These are phyloP conservation scores for Platichthys stellatus DNA, from an alignment of 2,113 vertebrate species.

Conservation along the genomic window DNA sequence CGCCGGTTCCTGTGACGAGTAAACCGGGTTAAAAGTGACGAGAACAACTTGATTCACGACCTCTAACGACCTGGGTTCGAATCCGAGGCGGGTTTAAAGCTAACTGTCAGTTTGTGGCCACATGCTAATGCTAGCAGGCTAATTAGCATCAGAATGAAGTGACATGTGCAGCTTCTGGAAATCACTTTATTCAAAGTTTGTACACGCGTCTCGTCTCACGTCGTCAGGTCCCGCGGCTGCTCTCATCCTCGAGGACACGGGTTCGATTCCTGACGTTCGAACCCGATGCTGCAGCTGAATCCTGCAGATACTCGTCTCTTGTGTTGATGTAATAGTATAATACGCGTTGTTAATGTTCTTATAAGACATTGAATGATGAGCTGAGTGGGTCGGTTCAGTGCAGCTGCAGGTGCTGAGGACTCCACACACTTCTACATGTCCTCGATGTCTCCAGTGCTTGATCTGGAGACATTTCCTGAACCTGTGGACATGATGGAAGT, in stretches of 20 bases:
- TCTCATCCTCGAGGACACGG: too few species aligned
- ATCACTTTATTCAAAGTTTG: neutral
- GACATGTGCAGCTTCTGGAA: constrained; percentile 38
- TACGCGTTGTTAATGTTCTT: too few species aligned
- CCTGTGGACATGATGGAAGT: neutral
- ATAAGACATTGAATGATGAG: too few species aligned
- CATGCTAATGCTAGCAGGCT: constrained; percentile 60
- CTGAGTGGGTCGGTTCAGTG: neutral
- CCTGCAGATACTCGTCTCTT: too few species aligned
- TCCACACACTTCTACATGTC: too few species aligned
- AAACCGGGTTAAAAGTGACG: neutral
- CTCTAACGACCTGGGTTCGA: neutral
- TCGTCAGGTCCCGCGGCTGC: neutral
- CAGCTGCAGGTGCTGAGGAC: constrained; percentile 20
- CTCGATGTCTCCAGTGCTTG: neutral
- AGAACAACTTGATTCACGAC: accelerated
- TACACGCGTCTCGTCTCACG: neutral
- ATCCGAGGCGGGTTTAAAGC: neutral
- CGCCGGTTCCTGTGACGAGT: too few species aligned
- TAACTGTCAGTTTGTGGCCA: neutral
- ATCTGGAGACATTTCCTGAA: neutral
- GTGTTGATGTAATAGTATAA: too few species aligned
- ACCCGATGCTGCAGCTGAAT: too few species aligned
- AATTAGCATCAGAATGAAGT: constrained; percentile 55
- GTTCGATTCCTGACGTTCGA: too few species aligned